A percentile compares a stretch with the other conserved stretches of the same genome.
These are phyloP conservation scores for Coracopsis vasa DNA, from an alignment of 2,113 vertebrate genomes.

Conservation along the genomic window DNA sequence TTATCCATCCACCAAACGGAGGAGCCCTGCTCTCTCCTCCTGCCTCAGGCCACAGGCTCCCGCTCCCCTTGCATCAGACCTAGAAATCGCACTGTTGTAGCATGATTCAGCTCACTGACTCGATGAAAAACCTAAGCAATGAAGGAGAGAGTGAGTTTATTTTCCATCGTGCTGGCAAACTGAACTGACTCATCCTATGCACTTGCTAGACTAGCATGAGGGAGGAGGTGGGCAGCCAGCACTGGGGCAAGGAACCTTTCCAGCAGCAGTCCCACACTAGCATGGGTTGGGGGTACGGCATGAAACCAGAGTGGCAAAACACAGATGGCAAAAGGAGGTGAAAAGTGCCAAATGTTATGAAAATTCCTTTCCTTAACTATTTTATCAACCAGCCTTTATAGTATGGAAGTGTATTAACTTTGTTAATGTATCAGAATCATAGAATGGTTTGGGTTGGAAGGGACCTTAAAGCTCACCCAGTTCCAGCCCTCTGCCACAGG, in stretches of 20 bases:
- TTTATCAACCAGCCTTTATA: not conserved
- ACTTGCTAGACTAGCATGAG: not conserved
- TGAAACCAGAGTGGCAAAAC: accelerated
- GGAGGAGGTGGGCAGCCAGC: not conserved
- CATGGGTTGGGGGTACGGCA: accelerated
- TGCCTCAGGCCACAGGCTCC: not conserved
- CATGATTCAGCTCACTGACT: slow-evolving; percentile 11
- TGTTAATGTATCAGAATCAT: not conserved
- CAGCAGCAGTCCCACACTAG: accelerated
- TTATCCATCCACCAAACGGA: not conserved
- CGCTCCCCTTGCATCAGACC: not conserved
- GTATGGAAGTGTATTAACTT: not conserved
- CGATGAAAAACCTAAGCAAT: not conserved
- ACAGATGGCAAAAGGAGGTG: not conserved
- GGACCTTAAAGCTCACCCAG: not conserved
- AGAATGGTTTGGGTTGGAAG: not conserved
- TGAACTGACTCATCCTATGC: not conserved
- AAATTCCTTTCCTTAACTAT: not conserved
- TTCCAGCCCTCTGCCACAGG: not conserved
- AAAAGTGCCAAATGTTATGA: not conserved
- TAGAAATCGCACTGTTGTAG: accelerated
- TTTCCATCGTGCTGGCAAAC: not conserved
- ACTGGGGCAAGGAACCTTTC: not conserved
- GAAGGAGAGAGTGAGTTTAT: not conserved
- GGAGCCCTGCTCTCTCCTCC: not conserved